Conservation (phyloP, 2,113 vertebrate genomes). For the Hystrix brachyura region DNA sequence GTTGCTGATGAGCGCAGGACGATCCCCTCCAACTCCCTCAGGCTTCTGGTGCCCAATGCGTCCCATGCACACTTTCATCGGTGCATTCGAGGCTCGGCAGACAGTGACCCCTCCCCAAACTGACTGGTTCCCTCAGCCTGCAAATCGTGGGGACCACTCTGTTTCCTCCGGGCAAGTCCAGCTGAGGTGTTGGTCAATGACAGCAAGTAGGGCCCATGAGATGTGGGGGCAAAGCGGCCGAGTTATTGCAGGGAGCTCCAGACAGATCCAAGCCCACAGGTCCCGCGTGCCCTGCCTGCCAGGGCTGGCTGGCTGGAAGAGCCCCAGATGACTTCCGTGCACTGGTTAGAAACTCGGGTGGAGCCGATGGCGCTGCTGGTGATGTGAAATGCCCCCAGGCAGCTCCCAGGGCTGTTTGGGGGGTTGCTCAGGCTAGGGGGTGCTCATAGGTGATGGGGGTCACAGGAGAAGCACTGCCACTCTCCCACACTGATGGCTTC, state of each 20-base stretch:
- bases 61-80: background rate
- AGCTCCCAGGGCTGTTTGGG: too few relatives aligned
- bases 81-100: background rate
- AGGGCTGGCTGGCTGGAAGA: background rate
- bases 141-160: background rate
- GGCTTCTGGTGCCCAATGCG: rapidly evolving
- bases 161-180: background rate
- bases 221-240: background rate
- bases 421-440: too few relatives aligned
- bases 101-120: background rate
- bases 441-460: too few relatives aligned
- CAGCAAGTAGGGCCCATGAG: too few relatives aligned
- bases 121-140: background rate
- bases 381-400: too few relatives aligned
- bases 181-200: background rate
- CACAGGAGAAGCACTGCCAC: too few relatives aligned
- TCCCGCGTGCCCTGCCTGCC: rapidly evolving
- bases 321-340: background rate
- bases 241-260: background rate
- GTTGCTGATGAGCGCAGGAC: background rate
- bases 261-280: background rate
- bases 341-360: background rate
- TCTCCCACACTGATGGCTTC: too few relatives aligned
- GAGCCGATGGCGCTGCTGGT: too few relatives aligned
- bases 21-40: background rate